These are phyloP conservation scores for Theristicus caerulescens DNA, from an alignment of 2,113 vertebrate genomes.

Conservation along the genomic window DNA sequence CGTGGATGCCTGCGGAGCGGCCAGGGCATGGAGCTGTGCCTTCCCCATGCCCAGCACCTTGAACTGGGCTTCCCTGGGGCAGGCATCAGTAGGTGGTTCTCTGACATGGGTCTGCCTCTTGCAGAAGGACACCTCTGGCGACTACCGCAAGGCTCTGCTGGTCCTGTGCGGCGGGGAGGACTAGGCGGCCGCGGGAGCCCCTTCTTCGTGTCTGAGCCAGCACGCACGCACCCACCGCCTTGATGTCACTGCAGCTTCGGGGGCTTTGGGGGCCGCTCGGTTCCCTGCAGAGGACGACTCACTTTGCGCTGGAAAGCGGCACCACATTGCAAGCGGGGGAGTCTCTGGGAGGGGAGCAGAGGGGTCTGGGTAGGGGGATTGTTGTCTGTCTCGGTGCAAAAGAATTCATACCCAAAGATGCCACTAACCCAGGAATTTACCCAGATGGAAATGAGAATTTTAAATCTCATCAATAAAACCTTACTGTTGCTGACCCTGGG, in stretches of 20 bases:
- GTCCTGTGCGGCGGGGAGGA: slow-evolving; percentile 90
- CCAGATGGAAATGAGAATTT: background rate
- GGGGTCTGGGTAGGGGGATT: background rate
- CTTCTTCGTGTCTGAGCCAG: slow-evolving; percentile 35
- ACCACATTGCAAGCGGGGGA: background rate
- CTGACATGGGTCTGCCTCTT: slow-evolving; percentile 2
- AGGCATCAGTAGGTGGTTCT: background rate
- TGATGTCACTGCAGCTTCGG: slow-evolving; percentile 52
- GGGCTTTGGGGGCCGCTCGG: slow-evolving; percentile 1
- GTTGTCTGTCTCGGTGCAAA: background rate
- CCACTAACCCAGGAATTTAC: slow-evolving; percentile 10
- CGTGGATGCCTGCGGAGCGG: background rate
- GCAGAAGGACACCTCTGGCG: slow-evolving; percentile 94
- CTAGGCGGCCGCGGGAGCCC: slow-evolving; percentile 51
- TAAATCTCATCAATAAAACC: slow-evolving; percentile 62
- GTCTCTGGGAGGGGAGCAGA: background rate
- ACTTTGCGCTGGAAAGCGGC: slow-evolving; percentile 6
- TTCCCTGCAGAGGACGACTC: background rate
- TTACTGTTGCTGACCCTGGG: slow-evolving; percentile 7
- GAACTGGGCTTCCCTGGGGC: background rate
- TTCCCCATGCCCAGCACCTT: background rate
- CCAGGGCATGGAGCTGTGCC: background rate
- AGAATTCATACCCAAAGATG: background rate
- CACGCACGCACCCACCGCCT: slow-evolving; percentile 8
- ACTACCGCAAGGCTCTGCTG: slow-evolving; percentile 91